Evolutionary conservation across 2,888 invertebrate species (phyloP), one percentile per base, ranked within the genome.

Genomic region (Lepidonotus clava): DNA sequence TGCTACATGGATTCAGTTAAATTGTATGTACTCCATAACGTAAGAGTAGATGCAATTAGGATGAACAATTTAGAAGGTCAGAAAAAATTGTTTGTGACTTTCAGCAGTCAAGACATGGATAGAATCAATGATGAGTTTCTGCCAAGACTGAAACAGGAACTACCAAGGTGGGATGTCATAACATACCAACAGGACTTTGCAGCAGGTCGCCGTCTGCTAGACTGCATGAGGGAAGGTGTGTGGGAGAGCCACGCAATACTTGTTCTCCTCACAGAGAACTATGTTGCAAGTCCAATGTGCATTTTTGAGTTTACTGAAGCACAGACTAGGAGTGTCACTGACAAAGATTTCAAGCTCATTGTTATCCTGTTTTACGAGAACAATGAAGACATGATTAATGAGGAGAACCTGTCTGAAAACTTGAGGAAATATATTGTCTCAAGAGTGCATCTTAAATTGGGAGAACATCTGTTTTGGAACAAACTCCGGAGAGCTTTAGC

Each of bases 191-290:
- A 77, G 46, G 77, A 77, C 24, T 77, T 77, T 77, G n/a, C 8
- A 11, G 8, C 77, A 11, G 77, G 77, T 4, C 40, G 40, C 4
- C 24, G 40, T 4, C 4, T 77, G 1, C 6, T 77, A 40, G 40
- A 77, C 5, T 36, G 40, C 28, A 41, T 77, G n/a, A 77, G 6
- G n/a, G 77, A 77, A 24, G 77, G n/a, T 8, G 77, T 77, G 18
- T 77, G 77, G 77, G 46, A 40, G 5, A 77, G 77, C n/a, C 6
- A 40, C 28, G 77, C 77, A 40, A 24, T 77, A 24, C 77, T 77
- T 2, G 77, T 77, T 6, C 40, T 77, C 8, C 77, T 77, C 46
- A 77, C 77, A 6, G 24, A 5, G 2, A 77, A 40, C 46, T 77
- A 21, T n/a, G n/a, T 11, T n/a, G 8, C 14, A 5, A 77, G 77